These are phyloP conservation scores for Hylomyscus alleni DNA, from an alignment of 2,797 vertebrate genomes.

Conservation along the genomic window DNA sequence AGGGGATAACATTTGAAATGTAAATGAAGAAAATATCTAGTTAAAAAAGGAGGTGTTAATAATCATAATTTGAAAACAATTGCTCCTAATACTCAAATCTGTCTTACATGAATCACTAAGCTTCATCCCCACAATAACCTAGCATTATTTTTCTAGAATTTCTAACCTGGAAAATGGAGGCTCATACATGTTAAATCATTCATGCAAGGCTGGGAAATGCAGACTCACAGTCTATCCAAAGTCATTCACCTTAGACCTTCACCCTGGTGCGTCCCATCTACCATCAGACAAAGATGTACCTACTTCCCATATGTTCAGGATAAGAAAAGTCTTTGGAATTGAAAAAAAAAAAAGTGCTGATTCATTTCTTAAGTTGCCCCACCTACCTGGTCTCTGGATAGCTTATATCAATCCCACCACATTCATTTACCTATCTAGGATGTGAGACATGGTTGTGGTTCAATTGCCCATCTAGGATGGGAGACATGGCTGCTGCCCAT, in stretches of 20 bases:
- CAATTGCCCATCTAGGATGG: too few species aligned
- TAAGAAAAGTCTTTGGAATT: neutral
- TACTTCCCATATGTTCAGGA: neutral
- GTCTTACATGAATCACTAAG: neutral
- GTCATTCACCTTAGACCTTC: neutral
- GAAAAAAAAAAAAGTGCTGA: neutral
- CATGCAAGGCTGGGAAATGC: neutral
- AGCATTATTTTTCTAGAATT: neutral
- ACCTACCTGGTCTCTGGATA: neutral
- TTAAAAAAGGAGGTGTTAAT: neutral
- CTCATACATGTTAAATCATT: neutral
- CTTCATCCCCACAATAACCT: neutral
- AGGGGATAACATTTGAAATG: too few species aligned
- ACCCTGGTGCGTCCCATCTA: neutral
- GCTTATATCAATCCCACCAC: neutral
- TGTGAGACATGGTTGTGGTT: neutral
- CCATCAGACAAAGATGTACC: neutral
- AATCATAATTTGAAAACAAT: neutral
- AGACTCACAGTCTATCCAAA: neutral
- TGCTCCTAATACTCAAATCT: neutral
- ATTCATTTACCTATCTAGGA: neutral
- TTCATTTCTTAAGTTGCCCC: neutral
- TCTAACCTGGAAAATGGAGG: constrained; percentile 7
- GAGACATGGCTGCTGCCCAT: neutral
- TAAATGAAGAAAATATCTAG: too few species aligned